Percentiles rank a stretch among this genome's conserved stretches.
Evolutionary conservation across 1,140 invertebrate genomes (phyloP).

Genomic region (Cylas formicarius): DNA sequence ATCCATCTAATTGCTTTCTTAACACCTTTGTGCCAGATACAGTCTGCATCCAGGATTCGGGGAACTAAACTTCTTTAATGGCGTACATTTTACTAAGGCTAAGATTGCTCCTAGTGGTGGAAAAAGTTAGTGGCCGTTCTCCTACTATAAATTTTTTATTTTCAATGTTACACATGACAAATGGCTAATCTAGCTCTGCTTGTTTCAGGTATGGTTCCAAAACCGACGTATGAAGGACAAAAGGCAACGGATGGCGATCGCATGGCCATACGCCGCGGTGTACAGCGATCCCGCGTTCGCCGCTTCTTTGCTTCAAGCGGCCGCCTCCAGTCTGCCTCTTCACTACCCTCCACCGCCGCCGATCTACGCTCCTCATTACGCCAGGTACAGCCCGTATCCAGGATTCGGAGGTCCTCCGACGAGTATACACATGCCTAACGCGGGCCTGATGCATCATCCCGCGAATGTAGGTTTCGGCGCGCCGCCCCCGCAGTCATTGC

Average conservation of each 20-base stretch:
- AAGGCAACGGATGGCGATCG: slow-evolving; percentile 82
- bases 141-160: too few species aligned
- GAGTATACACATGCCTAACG: slow-evolving; percentile 29
- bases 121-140: too few species aligned
- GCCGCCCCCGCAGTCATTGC: slow-evolving; percentile 2
- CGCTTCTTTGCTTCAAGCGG: slow-evolving; percentile 83
- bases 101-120: too few species aligned
- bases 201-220: slow-evolving; percentile 93
- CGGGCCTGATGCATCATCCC: slow-evolving; percentile 22
- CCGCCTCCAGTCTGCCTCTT: slow-evolving; percentile 54
- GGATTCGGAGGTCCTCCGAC: slow-evolving; percentile 33
- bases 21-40: too few species aligned
- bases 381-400: slow-evolving; percentile 44
- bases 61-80: too few species aligned
- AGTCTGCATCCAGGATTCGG: too few species aligned
- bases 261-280: slow-evolving; percentile 90
- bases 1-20: too few species aligned
- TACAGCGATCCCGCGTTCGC: slow-evolving; percentile 89
- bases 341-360: slow-evolving; percentile 44
- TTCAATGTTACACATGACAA: slow-evolving; percentile 2
- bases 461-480: slow-evolving; percentile 20
- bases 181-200: too few species aligned
- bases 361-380: slow-evolving; percentile 43
- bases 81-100: too few species aligned
- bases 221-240: slow-evolving; percentile 99